A percentile compares a stretch with the other conserved stretches of the same genome.
Evolutionary conservation across 2,113 vertebrate species (phyloP).

Genomic region (Morone saxatilis): DNA sequence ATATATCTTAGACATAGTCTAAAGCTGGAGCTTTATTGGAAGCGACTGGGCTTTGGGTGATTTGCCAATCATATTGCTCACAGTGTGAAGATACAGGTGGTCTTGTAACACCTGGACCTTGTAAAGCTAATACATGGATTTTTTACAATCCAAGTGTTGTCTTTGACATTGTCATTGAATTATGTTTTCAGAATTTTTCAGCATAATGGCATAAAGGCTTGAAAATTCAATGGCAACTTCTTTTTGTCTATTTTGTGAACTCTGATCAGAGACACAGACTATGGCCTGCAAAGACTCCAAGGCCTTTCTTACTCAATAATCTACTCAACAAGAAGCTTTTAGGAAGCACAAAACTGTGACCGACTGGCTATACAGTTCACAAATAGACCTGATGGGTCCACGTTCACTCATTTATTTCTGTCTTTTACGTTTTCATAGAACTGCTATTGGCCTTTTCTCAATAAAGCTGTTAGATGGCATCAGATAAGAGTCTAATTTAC

Average conservation of each 20-base stretch:
- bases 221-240: too few relatives aligned
- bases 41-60: too few relatives aligned
- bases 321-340: slow-evolving; percentile 19
- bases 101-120: not conserved
- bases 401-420: not conserved
- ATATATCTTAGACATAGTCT: not conserved
- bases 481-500: slow-evolving; percentile 49
- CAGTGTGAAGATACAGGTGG: too few relatives aligned
- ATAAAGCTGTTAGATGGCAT: slow-evolving; percentile 28
- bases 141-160: too few relatives aligned
- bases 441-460: slow-evolving; percentile 12
- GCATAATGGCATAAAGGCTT: too few relatives aligned
- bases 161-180: too few relatives aligned
- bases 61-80: not conserved
- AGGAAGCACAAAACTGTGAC: slow-evolving; percentile 3
- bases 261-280: not conserved
- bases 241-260: too few relatives aligned
- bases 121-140: not conserved
- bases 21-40: not conserved
- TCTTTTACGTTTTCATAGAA: slow-evolving; percentile 24
- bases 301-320: not conserved
- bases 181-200: not conserved
- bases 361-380: not conserved
- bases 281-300: not conserved
- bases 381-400: not conserved